Evolutionary conservation across 37 sponge, comb jelly and placozoan genomes (phyloP), one percentile per base, ranked within the genome.

Genomic region (Oopsacas minuta): DNA sequence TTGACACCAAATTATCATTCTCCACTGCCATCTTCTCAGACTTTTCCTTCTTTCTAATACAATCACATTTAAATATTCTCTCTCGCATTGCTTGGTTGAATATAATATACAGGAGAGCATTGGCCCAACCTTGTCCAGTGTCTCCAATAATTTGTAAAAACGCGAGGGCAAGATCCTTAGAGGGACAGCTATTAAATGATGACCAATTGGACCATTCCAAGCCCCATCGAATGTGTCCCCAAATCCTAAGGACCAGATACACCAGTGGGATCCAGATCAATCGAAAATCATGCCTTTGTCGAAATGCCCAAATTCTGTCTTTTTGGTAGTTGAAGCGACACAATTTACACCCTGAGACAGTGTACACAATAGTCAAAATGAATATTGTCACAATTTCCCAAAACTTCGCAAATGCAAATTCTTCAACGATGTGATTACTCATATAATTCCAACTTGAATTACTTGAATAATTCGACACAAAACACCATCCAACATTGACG

Each of bases 41-140:
- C n/a, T n/a, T n/a, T n/a, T n/a, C n/a, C n/a, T n/a, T n/a, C n/a
- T n/a, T n/a, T n/a, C n/a, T n/a, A n/a, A n/a, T n/a, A n/a, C n/a
- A n/a, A n/a, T n/a, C n/a, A 15, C 49, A 42, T 42, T 42, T 15
- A 42, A 42, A 42, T 17, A 42, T 42, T 61, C 75, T 61, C 30
- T 61, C 28, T n/a, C 75, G 75, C 75, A 61, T 61, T n/a, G 75
- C 75, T 12, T 61, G 75, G 22, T 61, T 61, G 75, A 61, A 61
- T 25, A 61, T 61, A 3, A 61, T n/a, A 61, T 61, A 61, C 22
- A 61, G 28, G 28, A 61, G 22, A n/a, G 75, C 75, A 12, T 61
- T 61, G 32, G 75, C 75, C 75, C 75, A 61, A 5, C 75, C 75
- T n/a, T 61, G 75, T n/a, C 75, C 75, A 61, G 75, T 61, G 22